phyloP scores from a whole-genome alignment of 1,140 invertebrate species.

The Cyrtorhinus lividipennis region DNA sequence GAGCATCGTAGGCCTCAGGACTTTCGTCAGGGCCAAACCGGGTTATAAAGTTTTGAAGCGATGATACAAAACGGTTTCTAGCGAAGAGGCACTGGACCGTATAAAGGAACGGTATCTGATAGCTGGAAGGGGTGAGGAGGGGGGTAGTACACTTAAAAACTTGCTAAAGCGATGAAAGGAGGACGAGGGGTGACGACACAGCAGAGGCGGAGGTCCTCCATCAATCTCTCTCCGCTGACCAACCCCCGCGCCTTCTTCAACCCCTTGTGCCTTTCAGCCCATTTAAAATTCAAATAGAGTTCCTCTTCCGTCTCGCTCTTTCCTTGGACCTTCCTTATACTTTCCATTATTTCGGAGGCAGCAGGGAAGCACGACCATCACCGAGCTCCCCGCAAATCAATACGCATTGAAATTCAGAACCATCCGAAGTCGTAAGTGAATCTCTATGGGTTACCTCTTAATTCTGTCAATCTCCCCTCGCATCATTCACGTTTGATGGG shows the following conservation, averaged over 20 bases:
- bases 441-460: not conserved
- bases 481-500: too few species aligned
- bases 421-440: not conserved
- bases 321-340: not conserved
- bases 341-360: not conserved
- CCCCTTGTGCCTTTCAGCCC: too few species aligned
- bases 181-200: too few species aligned
- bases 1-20: too few species aligned
- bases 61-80: not conserved
- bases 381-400: not conserved
- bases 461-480: not conserved
- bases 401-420: not conserved
- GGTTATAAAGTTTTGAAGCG: not conserved
- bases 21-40: not conserved
- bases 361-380: not conserved
- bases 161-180: not conserved
- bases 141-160: not conserved
- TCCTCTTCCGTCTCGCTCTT: not conserved
- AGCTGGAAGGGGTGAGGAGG: too few species aligned
- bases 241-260: not conserved
- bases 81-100: not conserved
- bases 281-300: not conserved
- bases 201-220: not conserved
- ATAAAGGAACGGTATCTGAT: too few species aligned
- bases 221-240: not conserved